Base-by-base conservation (phyloP, 2,888 invertebrate genomes). In the Drosophila bunnanda region DNA sequence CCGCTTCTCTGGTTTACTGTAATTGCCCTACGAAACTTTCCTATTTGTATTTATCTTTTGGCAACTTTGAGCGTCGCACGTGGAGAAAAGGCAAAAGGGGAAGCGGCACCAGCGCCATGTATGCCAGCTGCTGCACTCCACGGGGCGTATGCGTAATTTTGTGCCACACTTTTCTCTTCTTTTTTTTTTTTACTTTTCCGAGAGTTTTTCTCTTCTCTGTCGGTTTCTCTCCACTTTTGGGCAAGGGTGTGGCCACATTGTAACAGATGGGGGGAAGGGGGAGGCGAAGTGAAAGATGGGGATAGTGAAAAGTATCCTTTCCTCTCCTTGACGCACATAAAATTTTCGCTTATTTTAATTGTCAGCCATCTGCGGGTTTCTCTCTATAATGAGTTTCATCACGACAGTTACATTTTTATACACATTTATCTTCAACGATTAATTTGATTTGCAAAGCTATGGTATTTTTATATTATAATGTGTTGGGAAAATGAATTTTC, bases 21-120 rank as follows among this genome's bases (percentile, higher is more conserved):
- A 72, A 72, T 72, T 77, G 57, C 74, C 66, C 58, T 59, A 52
- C 41, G 59, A 57, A 74, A 87, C 73, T 77, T 77, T 79, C 38
- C 61, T 72, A 69, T 82, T 82, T 82, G 70, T 79, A 66, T 88
- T 79, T 88, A 57, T 82, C 82, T 82, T 88, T 60, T 62, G 53
- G 55, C 67, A 82, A 77, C 80, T 79, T 79, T 57, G 32, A 48
- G 62, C 58, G 60, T 54, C 55, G 62, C 69, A 84, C 56, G 61
- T 62, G 67, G 43, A 28, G 39, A 15, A 41, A 28, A 50, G 30
- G 59, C 22, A 50, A 39, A 30, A 15, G 34, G 34, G 34, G 34
- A 12, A 61, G 25, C 17, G 32, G 34, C n/a, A 20, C 48, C n/a
- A 25, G 48, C 30, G 25, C 36, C 55, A 38, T 74, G 56, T 68